Conservation (phyloP, 2,113 vertebrate species). For the Cyanocitta stelleri region DNA sequence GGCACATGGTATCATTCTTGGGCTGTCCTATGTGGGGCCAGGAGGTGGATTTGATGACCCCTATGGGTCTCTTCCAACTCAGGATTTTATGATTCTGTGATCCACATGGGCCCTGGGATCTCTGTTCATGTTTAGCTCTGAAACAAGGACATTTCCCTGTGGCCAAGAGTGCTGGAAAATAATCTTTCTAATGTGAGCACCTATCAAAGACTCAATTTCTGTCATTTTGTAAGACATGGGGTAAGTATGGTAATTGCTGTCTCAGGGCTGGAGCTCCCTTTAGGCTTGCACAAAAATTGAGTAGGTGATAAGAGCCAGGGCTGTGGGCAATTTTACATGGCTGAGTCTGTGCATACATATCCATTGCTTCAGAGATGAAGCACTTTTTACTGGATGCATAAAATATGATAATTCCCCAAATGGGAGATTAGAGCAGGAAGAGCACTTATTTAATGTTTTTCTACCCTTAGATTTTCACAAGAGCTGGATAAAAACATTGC, state of each 20-base stretch:
- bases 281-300: background rate
- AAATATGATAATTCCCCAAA: background rate
- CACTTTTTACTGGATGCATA: background rate
- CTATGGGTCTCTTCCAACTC: background rate
- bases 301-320: background rate
- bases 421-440: background rate
- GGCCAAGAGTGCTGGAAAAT: background rate
- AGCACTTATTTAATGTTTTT: background rate
- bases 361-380: background rate
- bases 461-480: background rate
- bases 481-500: background rate
- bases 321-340: background rate
- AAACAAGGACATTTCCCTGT: background rate
- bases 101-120: background rate
- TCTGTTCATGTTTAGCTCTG: background rate
- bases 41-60: background rate
- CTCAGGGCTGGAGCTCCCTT: background rate
- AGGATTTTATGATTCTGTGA: background rate
- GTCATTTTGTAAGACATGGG: background rate
- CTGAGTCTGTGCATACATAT: background rate
- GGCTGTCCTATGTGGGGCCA: background rate
- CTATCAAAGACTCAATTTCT: background rate
- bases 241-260: background rate
- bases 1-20: background rate
- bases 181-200: background rate